Conservation (phyloP, 2,113 vertebrate species). For the Pantherophis guttatus region DNA sequence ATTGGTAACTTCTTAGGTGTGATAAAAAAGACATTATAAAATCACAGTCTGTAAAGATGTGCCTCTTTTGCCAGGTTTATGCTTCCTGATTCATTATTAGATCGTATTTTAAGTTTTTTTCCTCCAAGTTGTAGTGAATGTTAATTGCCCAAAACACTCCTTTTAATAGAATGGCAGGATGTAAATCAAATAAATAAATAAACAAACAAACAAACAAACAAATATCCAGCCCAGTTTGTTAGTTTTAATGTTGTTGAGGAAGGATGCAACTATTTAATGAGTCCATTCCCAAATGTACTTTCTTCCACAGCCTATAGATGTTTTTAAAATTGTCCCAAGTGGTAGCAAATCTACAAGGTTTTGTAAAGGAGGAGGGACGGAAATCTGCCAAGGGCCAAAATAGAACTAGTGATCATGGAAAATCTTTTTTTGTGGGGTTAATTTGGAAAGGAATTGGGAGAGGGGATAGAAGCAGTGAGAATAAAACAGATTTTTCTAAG, state of each 20-base stretch:
- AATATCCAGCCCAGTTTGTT: not conserved
- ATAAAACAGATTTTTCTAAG: slow-evolving; percentile 41
- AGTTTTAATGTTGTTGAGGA: not conserved
- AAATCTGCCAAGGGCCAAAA: slow-evolving; percentile 33
- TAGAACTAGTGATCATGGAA: slow-evolving; percentile 48
- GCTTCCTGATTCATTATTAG: not conserved
- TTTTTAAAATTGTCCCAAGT: slow-evolving; percentile 27
- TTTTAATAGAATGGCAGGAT: not conserved
- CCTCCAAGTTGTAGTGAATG: not conserved
- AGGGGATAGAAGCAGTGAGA: slow-evolving; percentile 32
- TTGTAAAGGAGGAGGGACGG: slow-evolving; percentile 18
- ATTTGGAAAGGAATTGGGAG: slow-evolving; percentile 40
- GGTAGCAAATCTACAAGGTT: slow-evolving; percentile 35
- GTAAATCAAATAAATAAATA: not conserved
- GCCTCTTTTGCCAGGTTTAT: not conserved
- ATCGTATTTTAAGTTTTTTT: not conserved
- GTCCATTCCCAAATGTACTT: not conserved
- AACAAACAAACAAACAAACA: not conserved
- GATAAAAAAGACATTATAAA: not conserved
- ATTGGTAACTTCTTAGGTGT: not conserved
- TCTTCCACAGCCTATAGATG: slow-evolving; percentile 1
- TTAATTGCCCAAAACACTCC: not conserved
- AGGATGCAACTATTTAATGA: not conserved
- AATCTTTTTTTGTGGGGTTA: slow-evolving; percentile 43
- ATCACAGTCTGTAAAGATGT: not conserved